Conservation (phyloP, 2,888 invertebrate species). For the Cantharis flavilabris region DNA sequence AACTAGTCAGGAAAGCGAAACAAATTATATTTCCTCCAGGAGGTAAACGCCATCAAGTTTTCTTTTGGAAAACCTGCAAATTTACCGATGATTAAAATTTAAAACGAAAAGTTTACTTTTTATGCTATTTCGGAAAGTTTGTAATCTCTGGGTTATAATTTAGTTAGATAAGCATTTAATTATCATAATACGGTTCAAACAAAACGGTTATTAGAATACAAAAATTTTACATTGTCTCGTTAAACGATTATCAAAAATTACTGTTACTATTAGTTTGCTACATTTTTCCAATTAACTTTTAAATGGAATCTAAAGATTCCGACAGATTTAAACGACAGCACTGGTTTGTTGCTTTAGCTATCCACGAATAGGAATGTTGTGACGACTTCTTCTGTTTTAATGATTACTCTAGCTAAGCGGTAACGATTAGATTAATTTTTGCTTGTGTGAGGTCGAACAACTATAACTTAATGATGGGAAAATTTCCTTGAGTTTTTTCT, state of each 20-base stretch:
- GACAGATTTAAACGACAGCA: constrained; percentile 13
- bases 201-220: neutral
- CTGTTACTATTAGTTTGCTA: neutral
- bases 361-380: neutral
- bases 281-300: constrained; percentile 11
- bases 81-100: neutral
- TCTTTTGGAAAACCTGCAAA: neutral
- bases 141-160: neutral
- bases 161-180: neutral
- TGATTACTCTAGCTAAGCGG: constrained; percentile 3
- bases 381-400: constrained; percentile 7
- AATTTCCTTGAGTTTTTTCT: neutral
- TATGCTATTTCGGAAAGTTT: neutral
- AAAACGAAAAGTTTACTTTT: neutral
- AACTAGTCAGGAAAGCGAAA: neutral
- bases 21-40: neutral
- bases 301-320: constrained; percentile 13
- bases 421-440: constrained; percentile 3
- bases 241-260: neutral
- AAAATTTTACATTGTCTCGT: neutral
- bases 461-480: neutral
- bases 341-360: neutral
- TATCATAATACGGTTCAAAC: neutral
- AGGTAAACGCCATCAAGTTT: neutral
- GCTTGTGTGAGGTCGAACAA: neutral